Conservation (phyloP, 1,140 invertebrate species). For the Drosophila equinoxialis region DNA sequence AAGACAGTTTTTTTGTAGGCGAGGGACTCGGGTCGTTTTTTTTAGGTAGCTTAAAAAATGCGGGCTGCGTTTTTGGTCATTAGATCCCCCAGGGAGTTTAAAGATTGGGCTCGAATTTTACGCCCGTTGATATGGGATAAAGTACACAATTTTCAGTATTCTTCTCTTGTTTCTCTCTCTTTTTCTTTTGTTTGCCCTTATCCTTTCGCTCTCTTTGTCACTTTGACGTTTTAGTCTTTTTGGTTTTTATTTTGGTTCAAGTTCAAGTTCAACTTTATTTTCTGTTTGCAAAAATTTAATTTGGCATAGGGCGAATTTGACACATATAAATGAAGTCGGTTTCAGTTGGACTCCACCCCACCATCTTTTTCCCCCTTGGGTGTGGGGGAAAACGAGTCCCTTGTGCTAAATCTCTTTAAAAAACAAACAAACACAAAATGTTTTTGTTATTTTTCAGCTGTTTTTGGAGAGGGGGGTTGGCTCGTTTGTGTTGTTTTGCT, state of each 20-base stretch:
- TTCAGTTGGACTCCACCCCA: background rate
- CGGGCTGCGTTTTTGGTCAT: constrained; percentile 27
- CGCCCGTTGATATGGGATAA: constrained; percentile 44
- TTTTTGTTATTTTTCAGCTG: constrained; percentile 8
- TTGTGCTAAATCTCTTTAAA: constrained; percentile 12
- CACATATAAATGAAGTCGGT: constrained; percentile 49
- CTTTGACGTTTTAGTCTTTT: background rate
- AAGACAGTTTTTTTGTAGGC: too few species aligned
- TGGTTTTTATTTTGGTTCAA: background rate
- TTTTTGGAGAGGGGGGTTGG: too few species aligned
- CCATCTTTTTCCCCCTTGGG: background rate
- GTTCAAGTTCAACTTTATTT: constrained; percentile 4
- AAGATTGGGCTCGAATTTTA: constrained; percentile 42
- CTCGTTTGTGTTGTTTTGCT: constrained; percentile 35
- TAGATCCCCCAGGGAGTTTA: constrained; percentile 49
- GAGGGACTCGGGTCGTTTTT: background rate
- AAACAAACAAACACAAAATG: constrained; percentile 3
- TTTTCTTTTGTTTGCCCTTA: background rate
- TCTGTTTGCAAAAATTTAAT: constrained; percentile 7
- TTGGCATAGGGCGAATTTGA: constrained; percentile 30
- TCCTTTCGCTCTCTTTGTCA: background rate
- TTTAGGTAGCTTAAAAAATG: constrained; percentile 40
- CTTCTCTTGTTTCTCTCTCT: background rate
- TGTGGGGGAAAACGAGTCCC: background rate
- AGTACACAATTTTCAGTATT: constrained; percentile 10